A percentile compares a stretch with the other conserved stretches of the same genome.
These are phyloP conservation scores for Suricata suricatta DNA, from an alignment of 2,113 vertebrate genomes.

Conservation along the genomic window DNA sequence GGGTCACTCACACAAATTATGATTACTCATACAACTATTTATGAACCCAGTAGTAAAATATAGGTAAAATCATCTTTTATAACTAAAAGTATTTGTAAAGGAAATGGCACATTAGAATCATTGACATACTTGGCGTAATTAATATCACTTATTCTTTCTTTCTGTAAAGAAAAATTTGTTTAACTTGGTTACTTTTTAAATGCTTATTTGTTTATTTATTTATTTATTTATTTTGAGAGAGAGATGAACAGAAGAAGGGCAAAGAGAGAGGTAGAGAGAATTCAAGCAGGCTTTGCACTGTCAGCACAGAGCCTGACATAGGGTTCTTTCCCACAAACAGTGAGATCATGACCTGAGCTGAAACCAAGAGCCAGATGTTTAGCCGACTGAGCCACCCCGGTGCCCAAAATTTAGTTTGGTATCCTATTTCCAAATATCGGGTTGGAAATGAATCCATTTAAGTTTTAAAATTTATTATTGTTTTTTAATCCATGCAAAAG, in stretches of 20 bases:
- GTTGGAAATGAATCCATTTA: not conserved
- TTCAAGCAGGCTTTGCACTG: no score
- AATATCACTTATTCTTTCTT: not conserved
- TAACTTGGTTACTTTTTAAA: not conserved
- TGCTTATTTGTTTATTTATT: no score
- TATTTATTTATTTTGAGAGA: no score
- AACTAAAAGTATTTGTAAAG: not conserved
- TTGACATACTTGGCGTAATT: not conserved
- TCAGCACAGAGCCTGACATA: no score
- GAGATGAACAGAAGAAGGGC: no score
- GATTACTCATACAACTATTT: not conserved
- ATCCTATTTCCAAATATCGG: not conserved
- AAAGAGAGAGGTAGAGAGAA: no score
- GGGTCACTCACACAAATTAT: not conserved
- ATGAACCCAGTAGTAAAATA: not conserved
- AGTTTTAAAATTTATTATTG: not conserved
- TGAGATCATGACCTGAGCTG: no score
- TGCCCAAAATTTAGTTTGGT: not conserved
- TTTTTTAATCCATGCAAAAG: not conserved
- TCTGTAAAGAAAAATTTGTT: not conserved
- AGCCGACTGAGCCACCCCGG: no score
- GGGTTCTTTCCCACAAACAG: no score
- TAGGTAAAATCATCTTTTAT: not conserved
- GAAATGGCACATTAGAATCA: not conserved
- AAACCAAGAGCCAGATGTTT: no score